These are phyloP conservation scores for Nyctibius grandis DNA, from an alignment of 2,797 vertebrate genomes.

Conservation along the genomic window DNA sequence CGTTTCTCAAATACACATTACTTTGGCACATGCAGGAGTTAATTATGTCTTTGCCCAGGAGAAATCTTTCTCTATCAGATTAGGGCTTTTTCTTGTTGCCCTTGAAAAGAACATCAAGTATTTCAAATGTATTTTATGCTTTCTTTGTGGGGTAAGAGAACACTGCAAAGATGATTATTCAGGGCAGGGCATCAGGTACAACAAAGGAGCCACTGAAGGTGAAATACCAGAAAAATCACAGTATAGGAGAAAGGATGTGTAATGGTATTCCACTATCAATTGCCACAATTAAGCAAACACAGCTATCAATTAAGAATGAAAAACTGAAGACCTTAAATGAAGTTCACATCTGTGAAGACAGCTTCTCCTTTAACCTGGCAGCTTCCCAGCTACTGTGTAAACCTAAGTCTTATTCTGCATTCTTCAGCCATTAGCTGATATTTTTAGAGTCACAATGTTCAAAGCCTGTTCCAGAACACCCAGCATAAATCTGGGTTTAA, in stretches of 20 bases:
- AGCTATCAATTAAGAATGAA: not conserved
- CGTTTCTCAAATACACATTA: not conserved
- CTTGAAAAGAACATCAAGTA: not conserved
- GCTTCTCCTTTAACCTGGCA: conserved; percentile 11
- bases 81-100: not conserved
- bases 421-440: conserved; percentile 45
- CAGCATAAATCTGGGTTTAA: not conserved
- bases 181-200: not conserved
- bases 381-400: conserved; percentile 28
- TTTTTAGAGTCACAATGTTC: conserved; percentile 40
- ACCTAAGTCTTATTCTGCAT: conserved; percentile 35
- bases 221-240: not conserved
- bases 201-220: not conserved
- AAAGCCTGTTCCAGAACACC: not conserved
- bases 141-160: not conserved
- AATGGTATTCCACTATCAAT: not conserved
- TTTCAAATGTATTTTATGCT: not conserved
- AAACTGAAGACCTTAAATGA: conserved; percentile 13
- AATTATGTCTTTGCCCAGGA: not conserved
- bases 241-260: not conserved
- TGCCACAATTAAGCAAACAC: not conserved
- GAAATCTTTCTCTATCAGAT: not conserved
- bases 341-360: conserved; percentile 11
- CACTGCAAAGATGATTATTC: not conserved
- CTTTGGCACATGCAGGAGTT: not conserved